phyloP scores from a whole-genome alignment of 1,140 invertebrate species.

The Bombus confusus region DNA sequence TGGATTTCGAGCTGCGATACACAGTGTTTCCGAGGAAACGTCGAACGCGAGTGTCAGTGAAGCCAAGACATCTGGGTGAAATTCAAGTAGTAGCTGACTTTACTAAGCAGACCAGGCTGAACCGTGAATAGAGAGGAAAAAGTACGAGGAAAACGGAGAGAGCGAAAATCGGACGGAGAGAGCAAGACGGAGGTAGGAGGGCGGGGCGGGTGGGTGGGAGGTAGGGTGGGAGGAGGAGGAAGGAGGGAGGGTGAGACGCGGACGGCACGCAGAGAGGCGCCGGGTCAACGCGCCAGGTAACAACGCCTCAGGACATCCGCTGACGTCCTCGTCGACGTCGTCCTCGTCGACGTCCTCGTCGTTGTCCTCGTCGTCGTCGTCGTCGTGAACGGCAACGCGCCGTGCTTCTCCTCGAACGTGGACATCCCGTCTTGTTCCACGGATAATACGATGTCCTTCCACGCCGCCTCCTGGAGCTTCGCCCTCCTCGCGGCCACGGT shows the following conservation, averaged over 20 bases:
- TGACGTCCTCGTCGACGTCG: conserved; percentile 60
- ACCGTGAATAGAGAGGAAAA: conserved; percentile 16
- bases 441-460: conserved; percentile 76
- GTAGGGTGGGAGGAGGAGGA: conserved; percentile 45
- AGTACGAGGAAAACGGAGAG: conserved; percentile 38
- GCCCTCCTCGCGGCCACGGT: conserved; percentile 81
- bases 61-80: neutral
- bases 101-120: neutral
- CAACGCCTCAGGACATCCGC: conserved; percentile 68
- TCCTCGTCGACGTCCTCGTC: conserved; percentile 44
- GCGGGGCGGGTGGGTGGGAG: conserved; percentile 43
- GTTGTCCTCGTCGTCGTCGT: conserved; percentile 41
- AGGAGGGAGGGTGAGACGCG: conserved; percentile 65
- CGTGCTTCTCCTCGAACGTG: conserved; percentile 44
- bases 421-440: conserved; percentile 32
- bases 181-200: conserved; percentile 58
- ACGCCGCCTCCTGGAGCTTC: conserved; percentile 80
- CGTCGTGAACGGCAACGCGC: conserved; percentile 45
- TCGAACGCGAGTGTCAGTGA: conserved; percentile 58
- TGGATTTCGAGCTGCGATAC: conserved; percentile 39
- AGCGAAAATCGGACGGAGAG: conserved; percentile 45
- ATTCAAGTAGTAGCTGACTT: neutral
- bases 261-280: conserved; percentile 68
- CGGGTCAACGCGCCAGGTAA: conserved; percentile 71
- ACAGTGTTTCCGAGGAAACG: conserved; percentile 36